Evolutionary conservation across 2,888 invertebrate species (phyloP).

Genomic region (Gymnosoma rotundatum): DNA sequence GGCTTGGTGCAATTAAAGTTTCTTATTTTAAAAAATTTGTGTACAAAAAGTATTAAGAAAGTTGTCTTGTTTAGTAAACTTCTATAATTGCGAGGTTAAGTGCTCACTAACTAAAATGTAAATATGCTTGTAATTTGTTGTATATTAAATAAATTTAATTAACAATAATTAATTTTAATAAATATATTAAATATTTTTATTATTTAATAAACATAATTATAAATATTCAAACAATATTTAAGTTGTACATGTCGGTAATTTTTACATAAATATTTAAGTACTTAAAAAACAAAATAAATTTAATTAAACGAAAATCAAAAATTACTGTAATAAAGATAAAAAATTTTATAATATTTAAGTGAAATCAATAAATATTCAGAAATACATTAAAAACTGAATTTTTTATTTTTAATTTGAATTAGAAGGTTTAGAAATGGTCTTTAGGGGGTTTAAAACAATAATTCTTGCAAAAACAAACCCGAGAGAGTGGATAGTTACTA

Average conservation of each 20-base stretch:
- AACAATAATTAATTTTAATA: conserved; percentile 60
- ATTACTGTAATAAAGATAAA: conserved; percentile 55
- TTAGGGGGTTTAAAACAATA: neutral
- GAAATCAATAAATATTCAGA: conserved; percentile 61
- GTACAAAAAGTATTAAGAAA: conserved; percentile 31
- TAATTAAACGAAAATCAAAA: conserved; percentile 69
- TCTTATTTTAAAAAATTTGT: conserved; percentile 21
- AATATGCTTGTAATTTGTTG: conserved; percentile 54
- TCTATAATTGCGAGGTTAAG: conserved; percentile 41
- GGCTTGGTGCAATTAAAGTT: conserved; percentile 57
- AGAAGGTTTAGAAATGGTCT: neutral
- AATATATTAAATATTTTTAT: conserved; percentile 33
- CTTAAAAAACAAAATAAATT: conserved; percentile 44
- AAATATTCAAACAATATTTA: conserved; percentile 10
- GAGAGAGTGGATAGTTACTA: too few relatives aligned
- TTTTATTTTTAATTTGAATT: neutral
- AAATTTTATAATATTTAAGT: conserved; percentile 54
- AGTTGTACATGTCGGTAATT: conserved; percentile 23
- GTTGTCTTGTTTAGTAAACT: conserved; percentile 25
- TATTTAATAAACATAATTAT: neutral
- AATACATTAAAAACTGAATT: neutral
- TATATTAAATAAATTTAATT: conserved; percentile 32
- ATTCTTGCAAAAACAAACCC: too few relatives aligned
- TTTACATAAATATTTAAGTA: conserved; percentile 33
- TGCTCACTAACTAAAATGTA: conserved; percentile 17